Percentiles rank a stretch among this genome's conserved stretches.
These are phyloP conservation scores for Grus americana DNA, from an alignment of 2,113 vertebrate genomes.

Conservation along the genomic window DNA sequence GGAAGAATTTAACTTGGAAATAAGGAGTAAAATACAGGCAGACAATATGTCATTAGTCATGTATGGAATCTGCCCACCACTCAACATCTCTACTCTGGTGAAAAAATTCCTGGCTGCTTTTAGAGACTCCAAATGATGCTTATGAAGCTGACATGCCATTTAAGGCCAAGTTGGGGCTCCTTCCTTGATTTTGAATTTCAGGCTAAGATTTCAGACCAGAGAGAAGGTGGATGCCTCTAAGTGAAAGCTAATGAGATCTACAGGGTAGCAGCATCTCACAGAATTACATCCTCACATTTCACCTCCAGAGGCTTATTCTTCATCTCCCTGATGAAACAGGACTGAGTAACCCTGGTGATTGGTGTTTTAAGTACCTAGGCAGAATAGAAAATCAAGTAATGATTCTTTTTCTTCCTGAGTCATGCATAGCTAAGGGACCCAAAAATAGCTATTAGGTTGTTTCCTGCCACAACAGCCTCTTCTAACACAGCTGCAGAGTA, in stretches of 20 bases:
- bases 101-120: neutral
- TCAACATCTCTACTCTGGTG: neutral
- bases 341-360: conserved; percentile 6
- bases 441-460: conserved; percentile 16
- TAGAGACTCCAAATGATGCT: neutral
- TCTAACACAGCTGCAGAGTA: conserved; percentile 45
- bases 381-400: conserved; percentile 60
- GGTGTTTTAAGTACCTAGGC: conserved; percentile 15
- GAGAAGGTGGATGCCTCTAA: neutral
- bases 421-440: neutral
- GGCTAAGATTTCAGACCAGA: neutral
- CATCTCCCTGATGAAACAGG: neutral
- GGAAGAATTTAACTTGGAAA: neutral
- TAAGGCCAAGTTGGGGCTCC: neutral
- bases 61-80: neutral
- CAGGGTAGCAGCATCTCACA: neutral
- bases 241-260: conserved; percentile 22
- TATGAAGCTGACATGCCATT: neutral
- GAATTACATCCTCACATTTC: neutral
- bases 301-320: neutral
- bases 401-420: conserved; percentile 54
- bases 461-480: conserved; percentile 42
- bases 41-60: neutral
- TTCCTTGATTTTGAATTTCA: neutral
- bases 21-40: neutral